Evolutionary conservation across 2,888 invertebrate genomes (phyloP).

Genomic region (Parnassius apollo): DNA sequence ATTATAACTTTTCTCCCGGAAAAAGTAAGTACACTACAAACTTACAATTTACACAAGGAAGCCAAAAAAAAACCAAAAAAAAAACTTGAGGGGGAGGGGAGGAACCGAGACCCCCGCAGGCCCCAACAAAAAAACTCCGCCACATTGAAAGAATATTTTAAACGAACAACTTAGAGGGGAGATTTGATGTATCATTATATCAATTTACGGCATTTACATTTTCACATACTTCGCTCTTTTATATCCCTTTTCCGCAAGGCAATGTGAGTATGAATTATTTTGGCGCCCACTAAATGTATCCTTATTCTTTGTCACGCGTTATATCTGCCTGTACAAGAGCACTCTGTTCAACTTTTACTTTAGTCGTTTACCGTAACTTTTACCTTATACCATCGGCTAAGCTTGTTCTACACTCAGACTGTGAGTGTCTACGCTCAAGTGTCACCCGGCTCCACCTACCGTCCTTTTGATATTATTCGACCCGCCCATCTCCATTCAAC

Average conservation of each 20-base stretch:
- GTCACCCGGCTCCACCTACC: conserved; percentile 31
- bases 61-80: too few species aligned
- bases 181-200: conserved; percentile 27
- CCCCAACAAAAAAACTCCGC: too few species aligned
- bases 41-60: too few species aligned
- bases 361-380: conserved; percentile 11
- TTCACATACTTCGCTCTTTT: conserved; percentile 22
- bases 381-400: conserved; percentile 6
- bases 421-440: conserved; percentile 18
- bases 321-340: conserved; percentile 2
- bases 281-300: conserved; percentile 20
- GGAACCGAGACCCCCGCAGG: too few species aligned
- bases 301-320: conserved; percentile 9
- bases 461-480: conserved; percentile 38
- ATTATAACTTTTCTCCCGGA: neutral
- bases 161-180: conserved; percentile 23
- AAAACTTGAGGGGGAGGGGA: too few species aligned
- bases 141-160: conserved; percentile 22
- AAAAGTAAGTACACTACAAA: conserved; percentile 16
- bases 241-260: conserved; percentile 22
- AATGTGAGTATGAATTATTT: conserved; percentile 26
- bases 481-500: conserved; percentile 45
- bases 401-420: conserved; percentile 17
- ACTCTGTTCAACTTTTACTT: conserved; percentile 2
- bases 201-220: conserved; percentile 28